Evolutionary conservation across 2,113 vertebrate species (phyloP).

Genomic region (Chrysemys picta): DNA sequence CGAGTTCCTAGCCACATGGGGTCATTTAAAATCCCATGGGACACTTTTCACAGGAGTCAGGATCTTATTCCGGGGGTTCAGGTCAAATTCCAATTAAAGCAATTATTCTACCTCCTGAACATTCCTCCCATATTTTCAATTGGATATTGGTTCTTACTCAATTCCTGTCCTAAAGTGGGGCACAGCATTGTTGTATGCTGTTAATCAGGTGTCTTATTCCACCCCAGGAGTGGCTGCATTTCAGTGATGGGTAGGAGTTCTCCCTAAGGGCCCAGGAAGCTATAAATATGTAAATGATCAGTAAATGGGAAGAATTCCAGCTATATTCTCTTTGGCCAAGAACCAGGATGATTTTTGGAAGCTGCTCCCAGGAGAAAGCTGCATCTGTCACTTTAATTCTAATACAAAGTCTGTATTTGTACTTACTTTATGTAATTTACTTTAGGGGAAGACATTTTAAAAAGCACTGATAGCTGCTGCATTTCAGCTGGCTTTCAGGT

Average conservation of each 20-base stretch:
- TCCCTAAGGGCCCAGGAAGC: neutral
- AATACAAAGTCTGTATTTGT: slow-evolving; percentile 19
- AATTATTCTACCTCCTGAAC: neutral
- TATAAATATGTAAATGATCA: slow-evolving; percentile 1
- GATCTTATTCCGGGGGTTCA: neutral
- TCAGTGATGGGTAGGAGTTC: neutral
- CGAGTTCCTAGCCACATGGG: neutral
- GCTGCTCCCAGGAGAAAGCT: slow-evolving; percentile 53
- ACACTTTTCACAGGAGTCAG: neutral
- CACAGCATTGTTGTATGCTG: neutral
- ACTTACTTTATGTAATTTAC: slow-evolving; percentile 18
- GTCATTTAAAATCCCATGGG: neutral
- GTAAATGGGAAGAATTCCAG: slow-evolving; percentile 3
- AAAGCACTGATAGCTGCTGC: neutral
- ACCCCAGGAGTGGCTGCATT: neutral
- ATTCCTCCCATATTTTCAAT: neutral
- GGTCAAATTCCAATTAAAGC: neutral
- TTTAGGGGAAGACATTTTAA: slow-evolving; percentile 31
- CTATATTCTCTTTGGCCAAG: slow-evolving; percentile 25
- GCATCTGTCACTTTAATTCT: slow-evolving; percentile 49
- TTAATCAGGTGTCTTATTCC: neutral
- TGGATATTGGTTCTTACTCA: neutral
- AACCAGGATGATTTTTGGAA: slow-evolving; percentile 54
- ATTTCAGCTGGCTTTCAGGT: neutral
- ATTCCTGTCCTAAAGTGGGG: neutral